These are phyloP conservation scores for Hycleus phaleratus DNA, from an alignment of 1,140 invertebrate species.

Conservation along the genomic window DNA sequence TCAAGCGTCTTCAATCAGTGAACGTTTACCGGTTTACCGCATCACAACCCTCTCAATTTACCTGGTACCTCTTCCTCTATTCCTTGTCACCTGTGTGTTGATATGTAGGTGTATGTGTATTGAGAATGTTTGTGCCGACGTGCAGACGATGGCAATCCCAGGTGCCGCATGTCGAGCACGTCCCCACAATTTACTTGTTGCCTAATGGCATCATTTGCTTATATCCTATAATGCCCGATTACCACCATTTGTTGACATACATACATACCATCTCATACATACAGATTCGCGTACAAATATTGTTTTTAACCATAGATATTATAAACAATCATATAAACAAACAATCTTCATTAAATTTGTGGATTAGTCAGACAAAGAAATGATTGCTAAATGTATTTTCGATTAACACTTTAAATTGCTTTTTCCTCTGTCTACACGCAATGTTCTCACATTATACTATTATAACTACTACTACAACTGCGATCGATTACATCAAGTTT, in stretches of 20 bases:
- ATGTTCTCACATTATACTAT: background rate
- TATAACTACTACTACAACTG: background rate
- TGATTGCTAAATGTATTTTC: background rate
- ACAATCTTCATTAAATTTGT: background rate
- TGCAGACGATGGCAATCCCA: constrained; percentile 9
- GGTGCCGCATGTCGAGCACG: constrained; percentile 21
- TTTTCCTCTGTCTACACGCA: background rate
- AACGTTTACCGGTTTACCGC: constrained; percentile 11
- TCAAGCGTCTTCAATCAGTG: constrained; percentile 4
- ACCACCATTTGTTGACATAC: background rate
- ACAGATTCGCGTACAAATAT: background rate
- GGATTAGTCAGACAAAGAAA: background rate
- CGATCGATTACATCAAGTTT: background rate
- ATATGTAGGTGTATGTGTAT: too few species aligned
- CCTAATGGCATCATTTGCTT: constrained; percentile 17
- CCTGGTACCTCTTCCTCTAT: too few species aligned
- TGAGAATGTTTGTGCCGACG: constrained; percentile 1
- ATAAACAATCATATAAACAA: background rate
- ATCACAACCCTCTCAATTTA: background rate
- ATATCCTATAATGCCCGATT: constrained; percentile 11
- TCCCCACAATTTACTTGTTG: constrained; percentile 21
- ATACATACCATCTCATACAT: background rate
- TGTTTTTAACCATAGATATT: background rate
- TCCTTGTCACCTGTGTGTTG: background rate
- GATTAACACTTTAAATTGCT: background rate